phyloP scores from a whole-genome alignment of 2,113 vertebrate species.

The Arizona elegans region DNA sequence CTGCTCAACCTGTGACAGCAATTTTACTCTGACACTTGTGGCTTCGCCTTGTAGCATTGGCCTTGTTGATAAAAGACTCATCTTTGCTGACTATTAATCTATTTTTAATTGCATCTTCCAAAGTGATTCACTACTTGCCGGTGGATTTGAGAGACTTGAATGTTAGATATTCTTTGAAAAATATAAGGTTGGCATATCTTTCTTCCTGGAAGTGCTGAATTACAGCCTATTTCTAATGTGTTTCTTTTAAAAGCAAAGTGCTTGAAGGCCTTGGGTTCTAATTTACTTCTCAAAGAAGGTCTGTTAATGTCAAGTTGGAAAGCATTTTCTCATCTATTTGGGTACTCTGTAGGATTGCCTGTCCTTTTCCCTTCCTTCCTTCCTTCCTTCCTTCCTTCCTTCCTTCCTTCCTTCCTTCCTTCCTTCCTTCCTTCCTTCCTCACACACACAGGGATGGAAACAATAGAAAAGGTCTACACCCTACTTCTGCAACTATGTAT shows the following conservation, averaged over 20 bases:
- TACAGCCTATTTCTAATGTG: slow-evolving; percentile 23
- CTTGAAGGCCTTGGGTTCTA: neutral
- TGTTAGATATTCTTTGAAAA: slow-evolving; percentile 28
- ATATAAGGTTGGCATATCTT: slow-evolving; percentile 30
- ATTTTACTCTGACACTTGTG: slow-evolving; percentile 13
- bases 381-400: neutral
- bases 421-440: neutral
- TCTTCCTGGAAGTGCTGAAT: slow-evolving; percentile 17
- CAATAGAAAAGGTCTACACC: neutral
- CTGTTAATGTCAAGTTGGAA: slow-evolving; percentile 17
- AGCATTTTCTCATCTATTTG: slow-evolving; percentile 22
- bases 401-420: neutral
- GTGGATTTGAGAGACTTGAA: slow-evolving; percentile 30
- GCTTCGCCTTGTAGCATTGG: neutral
- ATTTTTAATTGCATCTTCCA: slow-evolving; percentile 55
- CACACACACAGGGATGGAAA: neutral
- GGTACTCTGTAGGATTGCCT: neutral
- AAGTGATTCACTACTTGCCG: slow-evolving; percentile 49
- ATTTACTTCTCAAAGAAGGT: slow-evolving; percentile 7
- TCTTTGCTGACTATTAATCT: slow-evolving; percentile 46
- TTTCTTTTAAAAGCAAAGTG: slow-evolving; percentile 50
- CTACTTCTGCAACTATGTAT: neutral
- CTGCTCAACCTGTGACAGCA: neutral
- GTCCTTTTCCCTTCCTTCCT: neutral
- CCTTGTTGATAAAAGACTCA: slow-evolving; percentile 16